Evolutionary conservation across 2,113 vertebrate species (phyloP).

Genomic region (Paraplagusia blochii): DNA sequence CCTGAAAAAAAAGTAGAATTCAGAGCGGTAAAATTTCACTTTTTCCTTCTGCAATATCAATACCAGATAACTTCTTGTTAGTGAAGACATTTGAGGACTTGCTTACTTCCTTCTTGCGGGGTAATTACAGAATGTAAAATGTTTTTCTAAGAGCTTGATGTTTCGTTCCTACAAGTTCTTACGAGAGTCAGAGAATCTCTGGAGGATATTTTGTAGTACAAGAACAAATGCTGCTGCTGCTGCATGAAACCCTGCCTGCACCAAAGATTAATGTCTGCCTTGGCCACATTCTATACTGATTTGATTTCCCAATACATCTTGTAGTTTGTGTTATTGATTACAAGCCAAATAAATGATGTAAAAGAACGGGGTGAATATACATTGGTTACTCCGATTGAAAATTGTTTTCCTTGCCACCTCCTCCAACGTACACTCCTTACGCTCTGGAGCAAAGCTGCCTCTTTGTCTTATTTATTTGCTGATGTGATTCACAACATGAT

Average conservation of each 20-base stretch:
- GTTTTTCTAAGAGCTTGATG: not conserved
- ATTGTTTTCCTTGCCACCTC: slow-evolving; percentile 10
- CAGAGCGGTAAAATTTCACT: no score
- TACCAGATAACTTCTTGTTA: no score
- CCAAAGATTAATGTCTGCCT: not conserved
- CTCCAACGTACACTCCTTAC: slow-evolving; percentile 8
- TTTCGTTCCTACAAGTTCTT: not conserved
- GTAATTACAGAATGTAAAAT: no score
- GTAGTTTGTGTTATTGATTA: slow-evolving; percentile 48
- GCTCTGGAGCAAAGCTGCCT: slow-evolving; percentile 27
- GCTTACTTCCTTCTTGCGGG: no score
- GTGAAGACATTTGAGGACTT: no score
- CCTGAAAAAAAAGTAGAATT: no score
- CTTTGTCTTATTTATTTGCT: slow-evolving; percentile 73
- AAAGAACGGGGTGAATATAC: slow-evolving; percentile 33
- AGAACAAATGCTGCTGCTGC: no score
- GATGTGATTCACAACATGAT: slow-evolving; percentile 70
- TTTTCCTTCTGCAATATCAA: no score
- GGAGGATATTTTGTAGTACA: no score
- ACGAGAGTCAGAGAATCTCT: not conserved
- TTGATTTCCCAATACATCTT: slow-evolving; percentile 26
- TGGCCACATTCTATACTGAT: slow-evolving; percentile 18
- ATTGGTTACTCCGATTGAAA: slow-evolving; percentile 47
- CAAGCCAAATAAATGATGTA: slow-evolving; percentile 18
- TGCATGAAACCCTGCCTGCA: slow-evolving; percentile 4